Conservation (phyloP, 1,140 invertebrate species). For the Cydia strobilella region DNA sequence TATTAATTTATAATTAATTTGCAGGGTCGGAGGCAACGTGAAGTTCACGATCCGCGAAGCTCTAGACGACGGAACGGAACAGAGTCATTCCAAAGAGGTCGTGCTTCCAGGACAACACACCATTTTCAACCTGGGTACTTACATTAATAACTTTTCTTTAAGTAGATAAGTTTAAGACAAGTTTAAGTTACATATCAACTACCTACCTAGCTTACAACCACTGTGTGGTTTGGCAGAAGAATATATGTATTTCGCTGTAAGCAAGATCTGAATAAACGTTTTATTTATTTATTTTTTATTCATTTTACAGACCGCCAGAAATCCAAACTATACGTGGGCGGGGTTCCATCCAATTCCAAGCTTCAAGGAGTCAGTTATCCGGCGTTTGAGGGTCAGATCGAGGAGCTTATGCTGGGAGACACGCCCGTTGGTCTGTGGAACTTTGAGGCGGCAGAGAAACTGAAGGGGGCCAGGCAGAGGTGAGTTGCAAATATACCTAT, state of each 20-base stretch:
- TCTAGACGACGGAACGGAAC: constrained; percentile 81
- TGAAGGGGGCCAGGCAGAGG: constrained; percentile 87
- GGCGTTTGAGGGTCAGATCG: constrained; percentile 93
- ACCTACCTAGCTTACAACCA: too few relatives aligned
- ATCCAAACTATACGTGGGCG: constrained; percentile 95
- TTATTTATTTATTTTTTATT: too few relatives aligned
- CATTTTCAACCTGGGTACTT: constrained; percentile 88
- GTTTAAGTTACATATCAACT: too few relatives aligned
- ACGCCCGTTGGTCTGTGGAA: constrained; percentile 97
- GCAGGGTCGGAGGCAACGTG: constrained; percentile 86
- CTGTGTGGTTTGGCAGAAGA: too few relatives aligned
- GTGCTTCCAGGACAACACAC: constrained; percentile 86
- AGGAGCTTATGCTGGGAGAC: constrained; percentile 94
- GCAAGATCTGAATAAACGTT: too few relatives aligned
- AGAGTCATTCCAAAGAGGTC: constrained; percentile 80
- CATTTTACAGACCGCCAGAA: constrained; percentile 83
- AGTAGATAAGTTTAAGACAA: too few relatives aligned
- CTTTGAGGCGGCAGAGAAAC: constrained; percentile 90
- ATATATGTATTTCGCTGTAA: too few relatives aligned
- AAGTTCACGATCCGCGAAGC: constrained; percentile 91
- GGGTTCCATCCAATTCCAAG: constrained; percentile 85
- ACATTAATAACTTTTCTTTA: neutral
- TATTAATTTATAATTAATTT: neutral
- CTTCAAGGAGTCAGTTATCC: constrained; percentile 86
- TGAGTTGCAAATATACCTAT: constrained; percentile 55